Conservation (phyloP, 2,888 invertebrate species). For the Mythimna lalbum region DNA sequence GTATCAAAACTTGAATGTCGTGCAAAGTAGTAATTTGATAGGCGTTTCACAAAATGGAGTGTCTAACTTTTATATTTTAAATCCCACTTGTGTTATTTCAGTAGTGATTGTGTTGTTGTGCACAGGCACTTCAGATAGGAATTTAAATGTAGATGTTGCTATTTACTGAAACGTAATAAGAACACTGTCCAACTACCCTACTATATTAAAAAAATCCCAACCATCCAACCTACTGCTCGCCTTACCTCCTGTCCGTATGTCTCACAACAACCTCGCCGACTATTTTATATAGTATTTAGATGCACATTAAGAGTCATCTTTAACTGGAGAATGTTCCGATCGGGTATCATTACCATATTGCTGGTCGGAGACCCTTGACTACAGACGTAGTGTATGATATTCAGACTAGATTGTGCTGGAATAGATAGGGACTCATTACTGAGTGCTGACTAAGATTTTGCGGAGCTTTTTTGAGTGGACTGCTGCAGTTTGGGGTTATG, state of each 20-base stretch:
- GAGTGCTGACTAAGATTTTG: constrained; percentile 74
- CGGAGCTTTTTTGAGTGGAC: constrained; percentile 37
- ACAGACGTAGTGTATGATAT: constrained; percentile 76
- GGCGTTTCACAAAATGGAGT: too few relatives aligned
- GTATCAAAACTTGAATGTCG: background rate
- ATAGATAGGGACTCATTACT: constrained; percentile 83
- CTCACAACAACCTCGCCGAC: constrained; percentile 63
- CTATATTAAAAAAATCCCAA: background rate
- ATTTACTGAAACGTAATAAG: background rate
- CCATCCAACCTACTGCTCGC: constrained; percentile 24
- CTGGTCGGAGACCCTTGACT: constrained; percentile 79
- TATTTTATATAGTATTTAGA: constrained; percentile 87
- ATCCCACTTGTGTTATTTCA: too few relatives aligned
- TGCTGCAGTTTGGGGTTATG: constrained; percentile 49
- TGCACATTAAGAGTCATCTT: constrained; percentile 87
- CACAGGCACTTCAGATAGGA: too few relatives aligned
- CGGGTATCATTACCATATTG: constrained; percentile 86
- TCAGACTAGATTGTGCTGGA: constrained; percentile 77
- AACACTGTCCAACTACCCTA: background rate
- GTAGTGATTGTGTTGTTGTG: too few relatives aligned
- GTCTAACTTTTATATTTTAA: too few relatives aligned
- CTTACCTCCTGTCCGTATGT: constrained; percentile 65
- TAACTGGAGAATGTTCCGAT: constrained; percentile 83
- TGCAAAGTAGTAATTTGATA: background rate
- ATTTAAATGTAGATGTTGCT: too few relatives aligned